Base-by-base conservation (phyloP, 2,113 vertebrate species). In the Perca flavescens region DNA sequence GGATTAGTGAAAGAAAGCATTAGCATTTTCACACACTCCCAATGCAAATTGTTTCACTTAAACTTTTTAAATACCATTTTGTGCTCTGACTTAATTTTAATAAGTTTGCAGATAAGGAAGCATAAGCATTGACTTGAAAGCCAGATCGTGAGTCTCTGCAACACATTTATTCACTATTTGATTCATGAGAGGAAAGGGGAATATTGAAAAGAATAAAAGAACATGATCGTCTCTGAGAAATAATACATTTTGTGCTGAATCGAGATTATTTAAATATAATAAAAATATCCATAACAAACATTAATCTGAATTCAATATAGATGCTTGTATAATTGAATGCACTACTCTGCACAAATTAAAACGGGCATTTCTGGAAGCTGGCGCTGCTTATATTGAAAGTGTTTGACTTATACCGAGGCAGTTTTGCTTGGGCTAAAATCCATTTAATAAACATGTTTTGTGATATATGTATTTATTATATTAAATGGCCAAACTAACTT, bases 11-110 rank as follows among this genome's bases (percentile, higher is more conserved):
- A 89, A 88, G 93, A 95, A 93, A 82, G 92, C 95, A 96, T 95
- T 95, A 94, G 93, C 95, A 95, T 95, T 93, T 96, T 92, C 88
- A 87, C 89, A 92, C 93, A 93, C 93, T 93, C 93, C 92, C 92
- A 84, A 94, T 95, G 95, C 90, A 94, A 95, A 95, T 94, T 94
- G 94, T 95, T 95, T 95, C 91, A 94, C 93, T 94, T 93, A 74
- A 94, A 95, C 93, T 96, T 96, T 95, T 94, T 92, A 93, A 94
- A 94, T 94, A 94, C 92, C 89, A 86, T 94, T 95, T 92, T 91
- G 90, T 94, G 92, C 94, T 93, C 91, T 69, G 89, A 95, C 90
- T 95, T 92, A 75, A 93, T 93, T 94, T 93, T 93, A 94, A 94
- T 95, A 90, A 89, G 92, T 91, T 90, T 88, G 85, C 65, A 77